Percentiles rank a stretch among this genome's conserved stretches.
These are phyloP conservation scores for Amiota minor DNA, from an alignment of 2,888 invertebrate species.

Conservation along the genomic window DNA sequence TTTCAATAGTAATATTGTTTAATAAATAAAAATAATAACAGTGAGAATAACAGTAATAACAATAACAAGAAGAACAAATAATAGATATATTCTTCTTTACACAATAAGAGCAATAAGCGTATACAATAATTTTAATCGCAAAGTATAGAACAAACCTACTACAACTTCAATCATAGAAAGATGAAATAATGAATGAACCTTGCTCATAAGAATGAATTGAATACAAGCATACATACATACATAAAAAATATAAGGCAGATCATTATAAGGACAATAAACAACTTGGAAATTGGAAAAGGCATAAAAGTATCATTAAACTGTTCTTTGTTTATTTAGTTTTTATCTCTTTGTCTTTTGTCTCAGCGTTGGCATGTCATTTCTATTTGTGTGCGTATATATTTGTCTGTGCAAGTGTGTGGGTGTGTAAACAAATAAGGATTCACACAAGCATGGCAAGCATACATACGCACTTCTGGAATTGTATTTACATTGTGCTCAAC, in stretches of 20 bases:
- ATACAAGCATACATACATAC: neutral
- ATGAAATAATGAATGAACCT: neutral
- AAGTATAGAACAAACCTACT: conserved; percentile 11
- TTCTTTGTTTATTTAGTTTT: conserved; percentile 15
- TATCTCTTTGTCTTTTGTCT: neutral
- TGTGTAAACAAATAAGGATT: conserved; percentile 2
- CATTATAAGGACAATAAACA: conserved; percentile 22
- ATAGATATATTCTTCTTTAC: neutral
- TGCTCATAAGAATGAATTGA: neutral
- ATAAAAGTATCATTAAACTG: conserved; percentile 25
- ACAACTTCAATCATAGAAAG: too few relatives aligned
- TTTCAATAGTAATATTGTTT: conserved; percentile 29
- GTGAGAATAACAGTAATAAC: neutral
- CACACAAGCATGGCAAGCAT: neutral
- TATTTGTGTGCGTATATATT: conserved; percentile 11
- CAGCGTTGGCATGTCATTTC: neutral
- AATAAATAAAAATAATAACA: conserved; percentile 25
- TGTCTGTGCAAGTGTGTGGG: neutral
- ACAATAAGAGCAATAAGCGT: conserved; percentile 2
- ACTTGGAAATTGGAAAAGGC: conserved; percentile 17
- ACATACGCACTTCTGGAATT: neutral
- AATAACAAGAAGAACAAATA: neutral
- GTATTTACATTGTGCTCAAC: neutral
- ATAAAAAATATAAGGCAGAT: neutral
- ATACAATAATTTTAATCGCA: conserved; percentile 12